These are phyloP conservation scores for Lophura nycthemera DNA, from an alignment of 2,113 vertebrate genomes.

Conservation along the genomic window DNA sequence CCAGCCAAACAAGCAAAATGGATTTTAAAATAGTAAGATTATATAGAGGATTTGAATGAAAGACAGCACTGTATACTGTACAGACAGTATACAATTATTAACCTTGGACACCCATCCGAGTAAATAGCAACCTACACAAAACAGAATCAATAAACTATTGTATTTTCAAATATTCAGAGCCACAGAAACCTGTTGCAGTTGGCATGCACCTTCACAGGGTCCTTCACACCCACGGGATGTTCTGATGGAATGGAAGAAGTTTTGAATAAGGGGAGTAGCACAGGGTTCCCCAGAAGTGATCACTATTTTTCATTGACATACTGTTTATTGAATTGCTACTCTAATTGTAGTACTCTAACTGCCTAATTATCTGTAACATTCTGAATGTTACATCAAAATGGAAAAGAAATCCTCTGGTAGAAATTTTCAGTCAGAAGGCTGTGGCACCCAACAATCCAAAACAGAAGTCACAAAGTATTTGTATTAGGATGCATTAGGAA, in stretches of 20 bases:
- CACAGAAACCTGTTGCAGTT: background rate
- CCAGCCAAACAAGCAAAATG: background rate
- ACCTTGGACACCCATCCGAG: background rate
- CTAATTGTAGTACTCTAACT: background rate
- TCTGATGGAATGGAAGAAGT: background rate
- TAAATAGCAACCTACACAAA: background rate
- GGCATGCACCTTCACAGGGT: background rate
- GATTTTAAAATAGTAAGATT: background rate
- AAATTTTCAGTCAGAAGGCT: background rate
- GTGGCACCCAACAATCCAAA: background rate
- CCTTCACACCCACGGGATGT: background rate
- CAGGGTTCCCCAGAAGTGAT: background rate
- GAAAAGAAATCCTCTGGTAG: background rate
- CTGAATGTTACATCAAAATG: background rate
- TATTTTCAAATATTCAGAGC: background rate
- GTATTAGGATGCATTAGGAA: background rate
- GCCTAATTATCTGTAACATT: background rate
- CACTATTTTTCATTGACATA: background rate
- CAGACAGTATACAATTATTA: background rate
- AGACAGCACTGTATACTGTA: background rate
- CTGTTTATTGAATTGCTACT: background rate
- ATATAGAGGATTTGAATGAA: background rate
- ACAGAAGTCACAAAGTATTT: background rate
- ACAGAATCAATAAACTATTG: background rate
- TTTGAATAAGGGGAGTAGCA: background rate